Evolutionary conservation across 2,888 invertebrate genomes (phyloP).

Genomic region (Macaria liturata): DNA sequence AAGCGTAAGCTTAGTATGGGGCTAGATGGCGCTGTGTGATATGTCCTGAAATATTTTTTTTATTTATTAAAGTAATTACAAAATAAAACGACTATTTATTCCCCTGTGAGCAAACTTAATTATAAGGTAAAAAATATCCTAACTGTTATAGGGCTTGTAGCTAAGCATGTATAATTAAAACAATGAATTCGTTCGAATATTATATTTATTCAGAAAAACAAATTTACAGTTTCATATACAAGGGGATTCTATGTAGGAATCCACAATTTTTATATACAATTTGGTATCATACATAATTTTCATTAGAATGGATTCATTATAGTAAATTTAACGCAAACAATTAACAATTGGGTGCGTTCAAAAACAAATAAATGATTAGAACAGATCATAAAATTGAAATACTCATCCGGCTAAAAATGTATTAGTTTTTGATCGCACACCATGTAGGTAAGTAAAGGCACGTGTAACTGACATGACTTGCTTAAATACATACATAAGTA

Average conservation of each 20-base stretch:
- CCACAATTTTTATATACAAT: constrained; percentile 34
- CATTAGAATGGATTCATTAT: constrained; percentile 40
- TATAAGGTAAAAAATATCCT: no score
- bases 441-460: constrained; percentile 48
- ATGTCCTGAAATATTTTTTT: no score
- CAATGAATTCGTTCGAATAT: constrained; percentile 20
- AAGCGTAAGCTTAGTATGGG: no score
- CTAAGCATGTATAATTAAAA: constrained; percentile 8
- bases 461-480: constrained; percentile 37
- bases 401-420: no score
- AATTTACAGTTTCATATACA: constrained; percentile 74
- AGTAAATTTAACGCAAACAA: constrained; percentile 36
- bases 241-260: constrained; percentile 44
- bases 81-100: no score
- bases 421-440: background rate
- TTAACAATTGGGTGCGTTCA: background rate
- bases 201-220: constrained; percentile 64
- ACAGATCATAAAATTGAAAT: no score
- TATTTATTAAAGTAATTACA: no score
- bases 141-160: no score
- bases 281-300: constrained; percentile 37
- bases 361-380: no score
- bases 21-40: no score
- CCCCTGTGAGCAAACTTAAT: no score
- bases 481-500: constrained; percentile 12